A percentile compares a stretch with the other conserved stretches of the same genome.
These are phyloP conservation scores for Phocides pigmalion DNA, from an alignment of 1,140 invertebrate genomes.

Conservation along the genomic window DNA sequence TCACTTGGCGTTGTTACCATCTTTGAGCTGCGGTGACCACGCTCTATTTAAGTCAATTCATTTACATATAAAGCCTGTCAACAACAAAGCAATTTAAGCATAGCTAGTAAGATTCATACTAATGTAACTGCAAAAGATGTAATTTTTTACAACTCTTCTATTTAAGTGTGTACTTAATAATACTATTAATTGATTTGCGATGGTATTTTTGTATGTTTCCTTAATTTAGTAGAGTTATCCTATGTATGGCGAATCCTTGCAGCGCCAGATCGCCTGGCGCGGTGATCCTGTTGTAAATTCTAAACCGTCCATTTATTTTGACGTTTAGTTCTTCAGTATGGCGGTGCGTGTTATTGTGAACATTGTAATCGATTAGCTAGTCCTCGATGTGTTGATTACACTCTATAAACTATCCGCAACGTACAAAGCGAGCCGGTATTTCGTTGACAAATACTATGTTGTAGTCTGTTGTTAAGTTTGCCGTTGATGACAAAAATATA, in stretches of 20 bases:
- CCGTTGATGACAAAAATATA: slow-evolving; percentile 82
- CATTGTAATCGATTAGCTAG: slow-evolving; percentile 33
- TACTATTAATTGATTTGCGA: slow-evolving; percentile 24
- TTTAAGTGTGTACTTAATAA: slow-evolving; percentile 21
- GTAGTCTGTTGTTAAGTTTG: slow-evolving; percentile 83
- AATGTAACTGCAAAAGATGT: slow-evolving; percentile 37
- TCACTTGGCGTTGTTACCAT: too few species aligned
- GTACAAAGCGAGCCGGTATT: slow-evolving; percentile 63
- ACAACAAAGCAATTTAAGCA: slow-evolving; percentile 58
- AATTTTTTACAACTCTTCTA: slow-evolving; percentile 33
- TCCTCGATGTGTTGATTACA: slow-evolving; percentile 17
- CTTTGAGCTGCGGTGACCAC: too few species aligned
- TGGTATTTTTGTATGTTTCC: slow-evolving; percentile 29
- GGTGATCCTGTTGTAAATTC: slow-evolving; percentile 57
- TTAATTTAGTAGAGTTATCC: slow-evolving; percentile 13
- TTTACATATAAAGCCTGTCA: slow-evolving; percentile 41
- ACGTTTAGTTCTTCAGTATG: slow-evolving; percentile 37
- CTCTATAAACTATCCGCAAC: slow-evolving; percentile 28
- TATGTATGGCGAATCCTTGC: slow-evolving; percentile 19
- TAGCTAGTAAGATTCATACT: slow-evolving; percentile 59
- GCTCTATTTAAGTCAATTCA: slow-evolving; percentile 67
- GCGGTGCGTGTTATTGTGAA: slow-evolving; percentile 36
- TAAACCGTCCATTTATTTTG: slow-evolving; percentile 75
- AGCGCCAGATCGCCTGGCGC: slow-evolving; percentile 11
- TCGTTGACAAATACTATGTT: slow-evolving; percentile 74